phyloP scores from a whole-genome alignment of 2,888 invertebrate species.

The Eupithecia inturbata region DNA sequence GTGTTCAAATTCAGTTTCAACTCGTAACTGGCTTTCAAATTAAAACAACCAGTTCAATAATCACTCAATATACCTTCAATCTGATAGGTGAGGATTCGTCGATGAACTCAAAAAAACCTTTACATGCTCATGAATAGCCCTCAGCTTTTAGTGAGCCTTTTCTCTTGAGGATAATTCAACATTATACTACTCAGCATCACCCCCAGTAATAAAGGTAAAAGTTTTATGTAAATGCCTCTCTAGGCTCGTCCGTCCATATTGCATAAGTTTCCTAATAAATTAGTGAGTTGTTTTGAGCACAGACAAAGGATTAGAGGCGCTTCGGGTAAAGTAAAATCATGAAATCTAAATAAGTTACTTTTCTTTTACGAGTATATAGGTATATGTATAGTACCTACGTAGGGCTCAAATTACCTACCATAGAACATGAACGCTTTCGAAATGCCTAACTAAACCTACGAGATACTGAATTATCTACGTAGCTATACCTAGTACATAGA shows the following conservation, averaged over 20 bases:
- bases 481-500: no score
- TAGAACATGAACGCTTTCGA: not conserved
- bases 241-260: constrained; percentile 50
- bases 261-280: constrained; percentile 60
- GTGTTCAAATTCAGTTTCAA: no score
- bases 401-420: not conserved
- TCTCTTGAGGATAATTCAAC: constrained; percentile 40
- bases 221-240: constrained; percentile 58
- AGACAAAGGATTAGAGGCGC: constrained; percentile 53
- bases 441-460: not conserved
- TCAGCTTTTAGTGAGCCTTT: constrained; percentile 38
- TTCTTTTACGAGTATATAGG: not conserved
- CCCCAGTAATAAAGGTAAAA: constrained; percentile 54
- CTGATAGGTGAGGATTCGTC: not conserved
- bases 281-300: constrained; percentile 55
- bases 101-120: not conserved
- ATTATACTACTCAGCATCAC: constrained; percentile 37
- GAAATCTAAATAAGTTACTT: constrained; percentile 10
- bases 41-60: no score
- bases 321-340: not conserved
- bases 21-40: no score
- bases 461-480: not conserved
- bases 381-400: not conserved
- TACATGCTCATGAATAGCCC: not conserved
- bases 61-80: no score